These are phyloP conservation scores for Danio tinwini DNA, from an alignment of 2,797 vertebrate genomes.

Conservation along the genomic window DNA sequence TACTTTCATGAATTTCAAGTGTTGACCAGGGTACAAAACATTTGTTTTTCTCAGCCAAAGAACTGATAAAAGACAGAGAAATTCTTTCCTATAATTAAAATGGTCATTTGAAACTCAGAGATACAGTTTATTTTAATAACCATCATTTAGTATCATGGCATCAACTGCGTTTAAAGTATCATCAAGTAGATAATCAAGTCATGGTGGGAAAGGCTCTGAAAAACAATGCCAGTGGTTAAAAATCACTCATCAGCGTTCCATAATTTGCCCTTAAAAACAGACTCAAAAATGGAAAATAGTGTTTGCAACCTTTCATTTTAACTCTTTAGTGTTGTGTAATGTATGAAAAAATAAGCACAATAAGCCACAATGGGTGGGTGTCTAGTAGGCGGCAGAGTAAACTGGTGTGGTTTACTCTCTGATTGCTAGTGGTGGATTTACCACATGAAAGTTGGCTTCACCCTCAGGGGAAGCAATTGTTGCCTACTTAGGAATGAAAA, in stretches of 20 bases:
- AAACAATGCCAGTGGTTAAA: conserved; percentile 75
- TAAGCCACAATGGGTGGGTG: conserved; percentile 27
- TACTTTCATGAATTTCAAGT: neutral
- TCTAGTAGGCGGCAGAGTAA: conserved; percentile 55
- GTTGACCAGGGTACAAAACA: no score
- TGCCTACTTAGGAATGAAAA: conserved; percentile 74
- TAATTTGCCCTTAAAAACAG: conserved; percentile 42
- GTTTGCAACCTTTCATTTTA: conserved; percentile 48
- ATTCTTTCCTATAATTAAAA: neutral
- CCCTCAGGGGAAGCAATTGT: conserved; percentile 77
- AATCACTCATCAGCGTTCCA: conserved; percentile 64
- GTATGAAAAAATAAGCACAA: conserved; percentile 37
- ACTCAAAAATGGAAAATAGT: conserved; percentile 29
- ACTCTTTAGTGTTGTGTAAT: conserved; percentile 48
- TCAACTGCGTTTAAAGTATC: conserved; percentile 83
- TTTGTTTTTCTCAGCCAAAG: neutral
- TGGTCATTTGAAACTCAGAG: conserved; percentile 66
- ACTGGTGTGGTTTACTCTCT: conserved; percentile 67
- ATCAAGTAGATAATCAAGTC: conserved; percentile 82
- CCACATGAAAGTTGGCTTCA: conserved; percentile 79
- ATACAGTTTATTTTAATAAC: conserved; percentile 75
- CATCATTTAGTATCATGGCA: conserved; percentile 75
- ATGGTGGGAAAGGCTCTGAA: conserved; percentile 71
- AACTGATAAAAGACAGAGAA: neutral
- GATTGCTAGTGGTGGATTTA: conserved; percentile 79